phyloP scores from a whole-genome alignment of 2,797 vertebrate species.

The Microchirus variegatus region DNA sequence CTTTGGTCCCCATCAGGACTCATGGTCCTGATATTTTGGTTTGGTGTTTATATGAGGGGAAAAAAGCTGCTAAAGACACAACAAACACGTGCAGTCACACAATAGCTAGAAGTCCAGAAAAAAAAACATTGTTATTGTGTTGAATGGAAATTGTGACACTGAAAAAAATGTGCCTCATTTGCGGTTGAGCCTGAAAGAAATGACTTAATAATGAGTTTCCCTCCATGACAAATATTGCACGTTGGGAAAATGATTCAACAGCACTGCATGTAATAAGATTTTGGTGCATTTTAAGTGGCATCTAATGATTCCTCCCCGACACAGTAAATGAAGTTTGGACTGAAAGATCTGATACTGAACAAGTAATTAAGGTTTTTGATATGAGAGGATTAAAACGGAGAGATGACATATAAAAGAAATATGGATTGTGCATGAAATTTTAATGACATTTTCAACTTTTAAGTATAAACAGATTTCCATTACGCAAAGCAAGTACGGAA shows the following conservation, averaged over 20 bases:
- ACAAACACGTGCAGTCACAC: constrained; percentile 16
- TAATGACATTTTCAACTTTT: too few relatives aligned
- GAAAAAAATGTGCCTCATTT: constrained; percentile 23
- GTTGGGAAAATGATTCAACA: constrained; percentile 30
- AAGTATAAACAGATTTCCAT: too few relatives aligned
- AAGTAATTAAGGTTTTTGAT: constrained; percentile 17
- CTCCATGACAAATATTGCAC: constrained; percentile 32
- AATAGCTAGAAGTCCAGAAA: not conserved
- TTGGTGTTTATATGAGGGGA: too few relatives aligned
- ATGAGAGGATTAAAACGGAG: constrained; percentile 1
- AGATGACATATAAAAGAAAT: not conserved
- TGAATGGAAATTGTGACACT: constrained; percentile 4
- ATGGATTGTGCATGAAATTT: too few relatives aligned
- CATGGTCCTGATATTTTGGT: too few relatives aligned
- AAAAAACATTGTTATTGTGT: not conserved
- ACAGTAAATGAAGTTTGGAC: constrained; percentile 3
- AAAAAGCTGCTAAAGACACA: not conserved
- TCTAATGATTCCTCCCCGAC: constrained; percentile 19
- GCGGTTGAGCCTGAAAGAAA: constrained; percentile 28
- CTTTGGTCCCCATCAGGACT: too few relatives aligned
- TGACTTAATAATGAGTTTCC: constrained; percentile 39
- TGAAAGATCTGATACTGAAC: constrained; percentile 4
- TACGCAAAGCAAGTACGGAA: too few relatives aligned
- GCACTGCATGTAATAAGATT: constrained; percentile 16
- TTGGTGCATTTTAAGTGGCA: constrained; percentile 27